These are phyloP conservation scores for Oscheius myriophilus DNA, from an alignment of 2,888 invertebrate species.

Conservation along the genomic window DNA sequence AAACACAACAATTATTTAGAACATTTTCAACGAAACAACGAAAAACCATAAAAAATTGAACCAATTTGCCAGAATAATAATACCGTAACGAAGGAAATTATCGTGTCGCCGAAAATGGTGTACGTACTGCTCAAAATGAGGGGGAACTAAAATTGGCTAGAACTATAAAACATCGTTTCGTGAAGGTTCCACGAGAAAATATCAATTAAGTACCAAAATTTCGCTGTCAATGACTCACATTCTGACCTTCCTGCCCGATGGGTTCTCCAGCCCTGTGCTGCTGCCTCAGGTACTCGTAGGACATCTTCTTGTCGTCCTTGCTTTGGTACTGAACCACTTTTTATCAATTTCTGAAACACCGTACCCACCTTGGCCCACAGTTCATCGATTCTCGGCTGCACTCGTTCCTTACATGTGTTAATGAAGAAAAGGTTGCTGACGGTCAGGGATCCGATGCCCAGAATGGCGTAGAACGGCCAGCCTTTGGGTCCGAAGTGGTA, in stretches of 20 bases:
- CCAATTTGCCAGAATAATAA: no score
- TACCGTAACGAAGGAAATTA: no score
- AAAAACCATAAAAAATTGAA: no score
- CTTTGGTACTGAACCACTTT: conserved; percentile 19
- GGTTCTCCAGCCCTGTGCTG: conserved; percentile 32
- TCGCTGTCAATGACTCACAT: no score
- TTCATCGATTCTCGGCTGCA: conserved; percentile 52
- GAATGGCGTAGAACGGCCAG: conserved; percentile 64
- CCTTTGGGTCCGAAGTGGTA: conserved; percentile 65
- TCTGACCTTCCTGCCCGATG: neutral
- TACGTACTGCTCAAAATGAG: no score
- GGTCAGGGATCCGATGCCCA: conserved; percentile 59
- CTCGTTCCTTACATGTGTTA: conserved; percentile 57
- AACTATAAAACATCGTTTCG: no score
- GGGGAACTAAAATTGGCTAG: no score
- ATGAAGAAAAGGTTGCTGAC: conserved; percentile 57
- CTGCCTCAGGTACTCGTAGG: conserved; percentile 44
- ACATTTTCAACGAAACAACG: no score
- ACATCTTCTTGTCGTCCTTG: conserved; percentile 22
- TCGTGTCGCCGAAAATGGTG: no score
- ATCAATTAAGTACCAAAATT: no score
- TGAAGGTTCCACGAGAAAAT: no score
- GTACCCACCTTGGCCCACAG: conserved; percentile 47
- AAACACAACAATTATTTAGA: no score
- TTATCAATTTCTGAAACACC: neutral